Percentiles rank a stretch among this genome's conserved stretches.
Conservation (phyloP, 2,888 invertebrate species). For the Acronicta alni region DNA sequence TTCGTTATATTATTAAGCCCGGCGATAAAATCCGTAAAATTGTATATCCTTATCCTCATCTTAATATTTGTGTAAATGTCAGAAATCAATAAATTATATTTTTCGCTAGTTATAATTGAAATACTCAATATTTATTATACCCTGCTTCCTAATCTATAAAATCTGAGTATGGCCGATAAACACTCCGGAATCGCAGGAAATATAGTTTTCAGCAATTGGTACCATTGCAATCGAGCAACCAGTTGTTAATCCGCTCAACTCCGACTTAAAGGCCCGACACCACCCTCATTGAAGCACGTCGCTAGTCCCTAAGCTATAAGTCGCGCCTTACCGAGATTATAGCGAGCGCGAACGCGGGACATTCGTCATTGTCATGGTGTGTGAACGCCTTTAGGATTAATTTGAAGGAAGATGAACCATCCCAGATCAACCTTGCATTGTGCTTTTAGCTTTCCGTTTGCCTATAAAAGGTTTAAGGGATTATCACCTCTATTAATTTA, state of each 20-base stretch:
- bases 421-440: slow-evolving; percentile 50
- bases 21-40: too few relatives aligned
- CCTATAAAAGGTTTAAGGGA: slow-evolving; percentile 29
- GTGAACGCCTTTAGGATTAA: slow-evolving; percentile 60
- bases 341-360: slow-evolving; percentile 51
- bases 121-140: too few relatives aligned
- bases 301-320: slow-evolving; percentile 55
- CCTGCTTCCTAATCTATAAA: too few relatives aligned
- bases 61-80: too few relatives aligned
- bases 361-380: slow-evolving; percentile 68
- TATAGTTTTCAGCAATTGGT: neutral
- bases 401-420: slow-evolving; percentile 59
- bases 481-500: neutral
- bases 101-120: too few relatives aligned
- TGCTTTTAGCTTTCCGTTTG: slow-evolving; percentile 32
- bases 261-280: slow-evolving; percentile 40
- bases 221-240: neutral
- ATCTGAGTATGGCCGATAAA: neutral
- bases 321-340: slow-evolving; percentile 55
- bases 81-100: too few relatives aligned
- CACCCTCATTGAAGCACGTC: slow-evolving; percentile 36
- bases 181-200: neutral
- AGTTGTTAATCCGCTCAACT: slow-evolving; percentile 10
- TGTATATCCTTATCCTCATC: too few relatives aligned
- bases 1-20: too few relatives aligned